phyloP scores from a whole-genome alignment of 2,888 invertebrate genomes.

The Pristionchus maxplancki region DNA sequence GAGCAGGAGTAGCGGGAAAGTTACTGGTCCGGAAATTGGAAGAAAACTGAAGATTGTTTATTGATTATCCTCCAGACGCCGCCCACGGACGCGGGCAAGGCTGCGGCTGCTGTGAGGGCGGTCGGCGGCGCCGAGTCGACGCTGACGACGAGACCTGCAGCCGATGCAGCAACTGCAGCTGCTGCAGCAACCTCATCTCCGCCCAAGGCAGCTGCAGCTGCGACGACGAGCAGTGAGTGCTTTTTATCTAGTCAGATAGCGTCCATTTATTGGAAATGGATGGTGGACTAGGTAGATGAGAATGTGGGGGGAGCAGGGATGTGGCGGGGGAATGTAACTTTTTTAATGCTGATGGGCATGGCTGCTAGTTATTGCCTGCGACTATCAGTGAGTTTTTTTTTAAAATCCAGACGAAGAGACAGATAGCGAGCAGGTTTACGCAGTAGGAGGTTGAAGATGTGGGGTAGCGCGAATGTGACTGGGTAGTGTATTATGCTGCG shows the following conservation, averaged over 20 bases:
- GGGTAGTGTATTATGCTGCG: no score
- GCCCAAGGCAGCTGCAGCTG: background rate
- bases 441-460: background rate
- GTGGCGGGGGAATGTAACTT: no score
- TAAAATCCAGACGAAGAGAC: no score
- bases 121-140: slow-evolving; percentile 46
- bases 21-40: no score
- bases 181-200: slow-evolving; percentile 55
- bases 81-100: slow-evolving; percentile 34
- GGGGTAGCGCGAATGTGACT: background rate
- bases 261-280: background rate
- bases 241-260: no score
- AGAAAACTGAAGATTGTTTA: no score
- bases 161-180: slow-evolving; percentile 46
- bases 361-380: no score
- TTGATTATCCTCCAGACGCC: background rate
- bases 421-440: no score
- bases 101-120: slow-evolving; percentile 51
- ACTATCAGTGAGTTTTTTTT: no score
- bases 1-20: no score
- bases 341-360: no score
- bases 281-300: background rate
- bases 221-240: background rate
- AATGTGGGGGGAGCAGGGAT: no score
- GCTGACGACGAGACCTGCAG: slow-evolving; percentile 14